These are phyloP conservation scores for Rhinogobius similis DNA, from an alignment of 2,113 vertebrate species.

Conservation along the genomic window DNA sequence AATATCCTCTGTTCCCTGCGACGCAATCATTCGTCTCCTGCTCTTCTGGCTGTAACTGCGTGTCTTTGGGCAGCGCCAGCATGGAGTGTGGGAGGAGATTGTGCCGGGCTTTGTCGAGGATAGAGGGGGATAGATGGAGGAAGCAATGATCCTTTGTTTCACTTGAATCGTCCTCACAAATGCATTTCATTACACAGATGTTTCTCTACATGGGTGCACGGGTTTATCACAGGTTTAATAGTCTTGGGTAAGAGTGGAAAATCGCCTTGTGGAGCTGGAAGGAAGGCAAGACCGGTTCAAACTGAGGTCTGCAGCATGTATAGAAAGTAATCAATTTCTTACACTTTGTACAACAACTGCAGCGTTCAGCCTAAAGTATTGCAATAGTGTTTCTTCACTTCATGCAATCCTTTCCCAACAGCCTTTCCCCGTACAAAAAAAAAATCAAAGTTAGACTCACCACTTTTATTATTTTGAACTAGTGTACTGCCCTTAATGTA, in stretches of 20 bases:
- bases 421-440: background rate
- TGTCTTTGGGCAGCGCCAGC: conserved; percentile 1
- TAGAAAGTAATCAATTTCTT: too few relatives aligned
- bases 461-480: background rate
- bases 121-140: background rate
- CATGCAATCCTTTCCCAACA: background rate
- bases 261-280: background rate
- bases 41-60: background rate
- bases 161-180: conserved; percentile 6
- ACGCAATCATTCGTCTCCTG: conserved; percentile 13
- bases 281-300: background rate
- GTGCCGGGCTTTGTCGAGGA: background rate
- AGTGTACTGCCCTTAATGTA: background rate
- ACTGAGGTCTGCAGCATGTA: too few relatives aligned
- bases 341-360: background rate
- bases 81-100: conserved; percentile 3
- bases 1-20: conserved; percentile 9
- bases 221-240: conserved; percentile 2
- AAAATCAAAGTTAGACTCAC: too few relatives aligned
- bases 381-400: background rate
- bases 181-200: conserved; percentile 22
- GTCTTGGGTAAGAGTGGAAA: background rate
- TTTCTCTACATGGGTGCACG: background rate
- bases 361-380: background rate
- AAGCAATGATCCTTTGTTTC: background rate